These are phyloP conservation scores for Epinephelus malabaricus DNA, from an alignment of 2,797 vertebrate genomes.

Conservation along the genomic window DNA sequence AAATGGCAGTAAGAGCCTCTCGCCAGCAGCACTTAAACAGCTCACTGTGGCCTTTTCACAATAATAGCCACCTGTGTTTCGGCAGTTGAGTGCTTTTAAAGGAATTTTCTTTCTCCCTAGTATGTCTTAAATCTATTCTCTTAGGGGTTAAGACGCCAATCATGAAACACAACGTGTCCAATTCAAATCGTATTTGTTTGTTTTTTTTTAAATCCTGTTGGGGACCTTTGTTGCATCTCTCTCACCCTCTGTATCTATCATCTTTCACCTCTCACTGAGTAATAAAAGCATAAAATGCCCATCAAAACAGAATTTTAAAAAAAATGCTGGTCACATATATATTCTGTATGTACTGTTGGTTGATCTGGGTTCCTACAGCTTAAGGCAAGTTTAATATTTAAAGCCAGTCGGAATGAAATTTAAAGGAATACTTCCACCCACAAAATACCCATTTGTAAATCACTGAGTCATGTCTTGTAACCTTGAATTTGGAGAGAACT, in stretches of 20 bases:
- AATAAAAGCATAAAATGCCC: neutral
- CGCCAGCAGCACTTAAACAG: slow-evolving; percentile 14
- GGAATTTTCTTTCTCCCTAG: neutral
- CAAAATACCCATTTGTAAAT: too few relatives aligned
- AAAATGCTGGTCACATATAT: neutral
- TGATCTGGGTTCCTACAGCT: too few relatives aligned
- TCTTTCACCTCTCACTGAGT: neutral
- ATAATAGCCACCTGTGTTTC: slow-evolving; percentile 8
- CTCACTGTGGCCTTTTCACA: slow-evolving; percentile 9
- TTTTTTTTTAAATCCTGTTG: neutral
- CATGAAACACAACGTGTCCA: neutral
- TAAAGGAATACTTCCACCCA: too few relatives aligned
- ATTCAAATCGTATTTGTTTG: neutral
- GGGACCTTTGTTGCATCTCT: slow-evolving; percentile 7
- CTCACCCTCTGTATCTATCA: neutral
- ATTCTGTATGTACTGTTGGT: neutral
- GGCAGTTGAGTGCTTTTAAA: slow-evolving; percentile 25
- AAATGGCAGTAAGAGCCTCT: neutral
- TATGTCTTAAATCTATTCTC: neutral
- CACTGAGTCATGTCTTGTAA: too few relatives aligned
- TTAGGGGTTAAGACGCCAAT: neutral
- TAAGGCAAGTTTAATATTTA: too few relatives aligned
- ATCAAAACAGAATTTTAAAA: neutral
- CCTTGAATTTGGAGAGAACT: too few relatives aligned
- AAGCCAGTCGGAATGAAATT: too few relatives aligned